A percentile compares a stretch with the other conserved stretches of the same genome.
phyloP scores from a whole-genome alignment of 2,797 vertebrate species.

The Melopsittacus undulatus region DNA sequence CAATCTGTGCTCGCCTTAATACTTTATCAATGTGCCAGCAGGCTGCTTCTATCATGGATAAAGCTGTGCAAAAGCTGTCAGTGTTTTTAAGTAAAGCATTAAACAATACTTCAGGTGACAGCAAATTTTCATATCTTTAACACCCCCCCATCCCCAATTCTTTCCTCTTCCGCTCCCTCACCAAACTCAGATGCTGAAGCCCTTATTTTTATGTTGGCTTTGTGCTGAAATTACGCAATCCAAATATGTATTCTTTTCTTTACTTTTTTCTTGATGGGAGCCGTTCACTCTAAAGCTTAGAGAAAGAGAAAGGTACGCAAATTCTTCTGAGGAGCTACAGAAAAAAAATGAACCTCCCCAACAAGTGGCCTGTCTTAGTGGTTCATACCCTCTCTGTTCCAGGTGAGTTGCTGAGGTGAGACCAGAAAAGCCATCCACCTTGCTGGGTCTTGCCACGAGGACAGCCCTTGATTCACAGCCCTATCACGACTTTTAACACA shows the following conservation, averaged over 20 bases:
- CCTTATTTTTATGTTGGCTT: conserved; percentile 13
- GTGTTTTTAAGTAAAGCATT: not conserved
- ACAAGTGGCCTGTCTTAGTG: not conserved
- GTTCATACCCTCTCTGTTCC: not conserved
- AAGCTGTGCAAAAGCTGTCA: conserved; percentile 44
- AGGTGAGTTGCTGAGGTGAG: not conserved
- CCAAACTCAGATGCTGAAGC: not conserved
- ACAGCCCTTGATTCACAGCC: not conserved
- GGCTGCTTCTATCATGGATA: not conserved
- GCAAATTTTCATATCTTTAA: not conserved
- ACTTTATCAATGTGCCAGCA: conserved; percentile 52
- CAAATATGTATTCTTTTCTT: not conserved
- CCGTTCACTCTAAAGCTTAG: not conserved
- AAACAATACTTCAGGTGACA: conserved; percentile 45
- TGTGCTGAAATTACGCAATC: not conserved
- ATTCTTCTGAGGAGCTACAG: not conserved
- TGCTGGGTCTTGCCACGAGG: rapidly evolving
- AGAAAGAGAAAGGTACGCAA: not conserved
- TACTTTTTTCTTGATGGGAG: not conserved
- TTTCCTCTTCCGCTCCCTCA: not conserved
- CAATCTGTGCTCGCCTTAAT: not conserved
- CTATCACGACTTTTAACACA: not conserved
- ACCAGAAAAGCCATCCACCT: not conserved
- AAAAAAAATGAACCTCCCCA: not conserved
- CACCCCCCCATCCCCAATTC: not conserved